These are phyloP conservation scores for Platycercus adscitus DNA, from an alignment of 2,113 vertebrate species.

Conservation along the genomic window DNA sequence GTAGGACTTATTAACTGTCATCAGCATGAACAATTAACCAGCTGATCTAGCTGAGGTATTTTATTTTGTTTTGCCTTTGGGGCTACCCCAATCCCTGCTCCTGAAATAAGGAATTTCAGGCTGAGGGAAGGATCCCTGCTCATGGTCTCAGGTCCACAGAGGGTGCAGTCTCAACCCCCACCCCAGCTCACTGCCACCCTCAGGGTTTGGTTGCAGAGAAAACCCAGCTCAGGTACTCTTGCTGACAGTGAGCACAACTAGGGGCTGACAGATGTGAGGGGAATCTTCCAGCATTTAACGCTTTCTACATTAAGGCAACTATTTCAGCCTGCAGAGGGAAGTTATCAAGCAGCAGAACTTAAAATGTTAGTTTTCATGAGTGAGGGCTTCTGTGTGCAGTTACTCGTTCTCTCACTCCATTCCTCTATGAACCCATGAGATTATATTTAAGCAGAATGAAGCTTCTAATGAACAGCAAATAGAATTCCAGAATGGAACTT, in stretches of 20 bases:
- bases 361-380: rapidly evolving
- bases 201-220: rapidly evolving
- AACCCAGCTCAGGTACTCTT: background rate
- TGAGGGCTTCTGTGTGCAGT: background rate
- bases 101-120: background rate
- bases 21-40: rapidly evolving
- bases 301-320: rapidly evolving
- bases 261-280: too few species aligned
- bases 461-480: background rate
- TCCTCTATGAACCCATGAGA: background rate
- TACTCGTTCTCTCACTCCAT: rapidly evolving
- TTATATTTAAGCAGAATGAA: background rate
- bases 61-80: background rate
- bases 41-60: rapidly evolving
- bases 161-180: too few species aligned
- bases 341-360: background rate
- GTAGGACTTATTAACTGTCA: rapidly evolving
- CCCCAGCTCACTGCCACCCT: rapidly evolving
- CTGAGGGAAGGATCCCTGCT: background rate
- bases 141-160: rapidly evolving
- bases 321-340: background rate
- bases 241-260: background rate
- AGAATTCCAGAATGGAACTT: background rate
- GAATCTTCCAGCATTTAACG: background rate
- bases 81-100: rapidly evolving